These are phyloP conservation scores for Tuta absoluta DNA, from an alignment of 2,888 invertebrate genomes.

Conservation along the genomic window DNA sequence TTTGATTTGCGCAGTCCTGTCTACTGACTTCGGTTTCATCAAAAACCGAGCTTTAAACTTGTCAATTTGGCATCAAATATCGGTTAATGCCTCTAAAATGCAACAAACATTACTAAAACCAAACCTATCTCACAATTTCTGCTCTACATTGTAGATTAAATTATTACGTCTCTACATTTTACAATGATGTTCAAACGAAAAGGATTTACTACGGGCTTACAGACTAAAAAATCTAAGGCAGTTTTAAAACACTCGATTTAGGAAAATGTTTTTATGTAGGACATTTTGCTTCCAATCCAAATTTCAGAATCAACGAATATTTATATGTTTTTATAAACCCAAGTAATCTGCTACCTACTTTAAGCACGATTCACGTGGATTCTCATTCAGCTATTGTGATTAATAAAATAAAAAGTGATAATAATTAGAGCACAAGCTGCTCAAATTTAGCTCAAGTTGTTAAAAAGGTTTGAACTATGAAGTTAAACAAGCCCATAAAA, in stretches of 20 bases:
- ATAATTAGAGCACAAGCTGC: slow-evolving; percentile 35
- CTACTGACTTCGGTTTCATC: no score
- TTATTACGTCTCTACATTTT: no score
- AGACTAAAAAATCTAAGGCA: slow-evolving; percentile 32
- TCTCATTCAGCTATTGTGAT: slow-evolving; percentile 44
- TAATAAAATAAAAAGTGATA: slow-evolving; percentile 28
- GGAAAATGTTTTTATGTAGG: slow-evolving; percentile 53
- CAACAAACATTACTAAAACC: no score
- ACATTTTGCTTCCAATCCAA: slow-evolving; percentile 70
- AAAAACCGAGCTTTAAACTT: no score
- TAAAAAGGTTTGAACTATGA: not conserved
- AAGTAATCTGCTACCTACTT: slow-evolving; percentile 48
- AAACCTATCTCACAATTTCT: no score
- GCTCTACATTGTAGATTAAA: no score
- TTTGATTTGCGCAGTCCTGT: no score
- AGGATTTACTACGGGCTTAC: no score
- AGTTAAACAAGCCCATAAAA: not conserved
- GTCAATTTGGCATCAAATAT: no score
- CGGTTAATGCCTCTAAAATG: no score
- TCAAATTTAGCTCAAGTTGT: slow-evolving; percentile 27
- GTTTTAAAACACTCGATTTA: slow-evolving; percentile 44
- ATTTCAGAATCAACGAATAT: slow-evolving; percentile 77
- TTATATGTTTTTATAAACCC: slow-evolving; percentile 71
- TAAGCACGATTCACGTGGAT: slow-evolving; percentile 50
- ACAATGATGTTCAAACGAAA: no score